These are phyloP conservation scores for Dryocosmus kuriphilus DNA, from an alignment of 2,888 invertebrate genomes.

Conservation along the genomic window DNA sequence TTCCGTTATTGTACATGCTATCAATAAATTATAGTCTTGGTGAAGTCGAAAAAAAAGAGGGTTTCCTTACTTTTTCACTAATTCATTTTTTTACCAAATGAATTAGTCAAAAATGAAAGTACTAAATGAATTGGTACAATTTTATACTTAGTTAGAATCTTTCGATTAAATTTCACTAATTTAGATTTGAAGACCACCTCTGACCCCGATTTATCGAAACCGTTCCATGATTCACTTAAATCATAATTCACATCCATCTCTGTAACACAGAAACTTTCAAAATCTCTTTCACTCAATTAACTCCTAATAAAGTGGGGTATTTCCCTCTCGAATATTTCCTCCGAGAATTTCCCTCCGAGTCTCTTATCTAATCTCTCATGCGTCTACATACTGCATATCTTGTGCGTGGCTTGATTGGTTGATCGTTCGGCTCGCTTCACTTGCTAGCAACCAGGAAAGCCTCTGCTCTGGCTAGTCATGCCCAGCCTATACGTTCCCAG, in stretches of 20 bases:
- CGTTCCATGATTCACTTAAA: neutral
- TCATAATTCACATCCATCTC: neutral
- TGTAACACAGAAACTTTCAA: neutral
- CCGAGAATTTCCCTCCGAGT: slow-evolving; percentile 3
- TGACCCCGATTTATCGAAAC: neutral
- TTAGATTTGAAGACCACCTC: neutral
- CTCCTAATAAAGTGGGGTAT: slow-evolving; percentile 51
- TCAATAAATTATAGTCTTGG: no score
- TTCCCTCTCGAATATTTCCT: slow-evolving; percentile 52
- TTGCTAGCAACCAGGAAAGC: slow-evolving; percentile 56
- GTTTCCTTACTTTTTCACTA: no score
- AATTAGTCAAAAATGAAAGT: no score
- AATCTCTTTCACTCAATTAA: slow-evolving; percentile 45
- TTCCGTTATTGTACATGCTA: no score
- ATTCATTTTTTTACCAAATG: no score
- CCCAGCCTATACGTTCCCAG: slow-evolving; percentile 62
- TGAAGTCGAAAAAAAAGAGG: no score
- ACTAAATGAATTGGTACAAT: no score
- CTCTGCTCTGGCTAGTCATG: slow-evolving; percentile 59
- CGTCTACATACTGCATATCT: slow-evolving; percentile 49
- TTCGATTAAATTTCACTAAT: neutral
- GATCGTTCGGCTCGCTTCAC: slow-evolving; percentile 43
- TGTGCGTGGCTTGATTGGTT: slow-evolving; percentile 50
- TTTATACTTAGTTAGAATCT: no score
- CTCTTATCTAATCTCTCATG: slow-evolving; percentile 36